Percentiles rank a stretch among this genome's conserved stretches.
phyloP scores from a whole-genome alignment of 2,113 vertebrate genomes.

The Gambusia holbrooki region DNA sequence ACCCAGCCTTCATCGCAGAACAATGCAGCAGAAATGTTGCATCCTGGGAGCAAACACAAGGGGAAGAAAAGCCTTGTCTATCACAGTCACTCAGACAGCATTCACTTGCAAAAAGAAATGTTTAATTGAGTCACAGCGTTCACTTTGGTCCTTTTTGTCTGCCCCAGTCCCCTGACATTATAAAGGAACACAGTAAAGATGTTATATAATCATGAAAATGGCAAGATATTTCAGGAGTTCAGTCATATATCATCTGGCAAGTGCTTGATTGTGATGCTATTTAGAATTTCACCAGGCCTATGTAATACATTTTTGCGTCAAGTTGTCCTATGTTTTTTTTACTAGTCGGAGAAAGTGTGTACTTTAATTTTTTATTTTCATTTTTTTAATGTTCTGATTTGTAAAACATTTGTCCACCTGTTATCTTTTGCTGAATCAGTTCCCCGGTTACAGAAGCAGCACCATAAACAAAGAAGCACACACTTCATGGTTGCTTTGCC shows the following conservation, averaged over 20 bases:
- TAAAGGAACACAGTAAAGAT: conserved; percentile 19
- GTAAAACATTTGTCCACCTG: no score
- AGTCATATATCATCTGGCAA: no score
- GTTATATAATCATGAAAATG: conserved; percentile 30
- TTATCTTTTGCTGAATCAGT: no score
- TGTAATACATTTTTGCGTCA: no score
- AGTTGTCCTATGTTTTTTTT: no score
- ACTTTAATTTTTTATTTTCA: no score
- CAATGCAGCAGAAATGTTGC: conserved; percentile 53
- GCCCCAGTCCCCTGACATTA: conserved; percentile 15
- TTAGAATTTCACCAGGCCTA: no score
- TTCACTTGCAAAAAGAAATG: conserved; percentile 22
- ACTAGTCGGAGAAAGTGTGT: no score
- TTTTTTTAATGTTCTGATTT: no score
- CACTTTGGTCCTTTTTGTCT: conserved; percentile 34
- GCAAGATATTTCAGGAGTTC: background rate
- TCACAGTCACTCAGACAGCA: conserved; percentile 38
- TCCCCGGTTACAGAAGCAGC: no score
- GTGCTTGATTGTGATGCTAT: no score
- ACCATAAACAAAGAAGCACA: no score
- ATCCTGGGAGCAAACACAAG: conserved; percentile 24
- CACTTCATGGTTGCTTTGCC: conserved; percentile 8
- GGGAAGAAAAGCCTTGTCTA: conserved; percentile 47
- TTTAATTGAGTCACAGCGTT: conserved; percentile 61
- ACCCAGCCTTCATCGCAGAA: conserved; percentile 44